Conservation (phyloP, 2,888 invertebrate genomes). For the Hymenopus coronatus region DNA sequence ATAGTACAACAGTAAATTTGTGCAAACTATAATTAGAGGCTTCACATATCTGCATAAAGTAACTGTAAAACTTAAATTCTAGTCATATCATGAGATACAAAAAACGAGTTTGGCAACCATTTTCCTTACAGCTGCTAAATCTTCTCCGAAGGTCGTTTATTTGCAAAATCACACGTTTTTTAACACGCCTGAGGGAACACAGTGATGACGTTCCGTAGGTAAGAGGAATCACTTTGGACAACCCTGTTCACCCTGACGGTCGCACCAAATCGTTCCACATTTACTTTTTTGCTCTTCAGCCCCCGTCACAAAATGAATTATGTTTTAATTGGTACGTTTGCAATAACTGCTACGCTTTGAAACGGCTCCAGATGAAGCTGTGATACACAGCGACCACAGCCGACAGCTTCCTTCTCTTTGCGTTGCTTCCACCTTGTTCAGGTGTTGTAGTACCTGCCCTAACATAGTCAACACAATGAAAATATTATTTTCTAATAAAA, state of each 20-base stretch:
- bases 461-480: too few species aligned
- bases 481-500: too few species aligned
- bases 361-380: neutral
- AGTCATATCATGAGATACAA: neutral
- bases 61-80: neutral
- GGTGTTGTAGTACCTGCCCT: too few species aligned
- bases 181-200: too few species aligned
- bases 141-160: neutral
- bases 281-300: neutral
- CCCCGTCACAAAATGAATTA: slow-evolving; percentile 6
- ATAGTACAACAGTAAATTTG: too few species aligned
- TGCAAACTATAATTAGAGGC: too few species aligned
- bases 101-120: neutral
- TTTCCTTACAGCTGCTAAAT: neutral
- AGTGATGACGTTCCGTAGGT: too few species aligned
- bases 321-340: slow-evolving; percentile 8
- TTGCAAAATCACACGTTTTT: neutral
- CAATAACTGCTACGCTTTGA: neutral
- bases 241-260: neutral
- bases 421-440: neutral
- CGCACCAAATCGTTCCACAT: neutral
- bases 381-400: neutral
- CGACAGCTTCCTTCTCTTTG: neutral
- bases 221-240: neutral
- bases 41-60: neutral